Evolutionary conservation across 2,888 invertebrate species (phyloP), one percentile per base, ranked within the genome.

Genomic region (Glomeris marginata): DNA sequence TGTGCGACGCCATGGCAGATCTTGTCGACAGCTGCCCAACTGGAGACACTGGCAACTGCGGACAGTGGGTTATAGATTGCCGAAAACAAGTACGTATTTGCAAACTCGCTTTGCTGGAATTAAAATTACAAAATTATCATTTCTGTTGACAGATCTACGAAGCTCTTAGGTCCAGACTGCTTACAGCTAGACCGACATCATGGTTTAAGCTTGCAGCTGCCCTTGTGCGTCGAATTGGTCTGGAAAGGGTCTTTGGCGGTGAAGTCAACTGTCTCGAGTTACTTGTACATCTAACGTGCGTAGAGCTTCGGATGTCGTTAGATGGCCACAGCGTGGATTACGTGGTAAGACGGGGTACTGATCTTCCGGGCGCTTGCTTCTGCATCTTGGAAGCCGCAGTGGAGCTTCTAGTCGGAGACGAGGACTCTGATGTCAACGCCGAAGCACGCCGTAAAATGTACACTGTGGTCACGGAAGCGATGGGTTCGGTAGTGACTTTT

Each of bases 271-370:
- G 60, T 57, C 11, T 49, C 51, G 48, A 58, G 55, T 43, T 53
- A 10, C 69, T 91, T 11, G 77, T 90, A 50, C 90, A 92, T 64
- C 70, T 94, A 50, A 81, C 84, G 59, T 86, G 88, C 45, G 85
- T 92, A 63, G 92, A 94, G 74, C 82, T 92, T 1, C 77, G 91
- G 61, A 91, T 94, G 90, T 85, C 87, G 58, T 72, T 92, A 55
- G 92, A 92, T 62, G 85, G 87, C 56, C 81, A 82, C 60, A 54
- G 56, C 8, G 51, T 61, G 3, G 58, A 60, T 34, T 28, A 28
- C 28, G 56, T 63, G 58, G 63, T 66, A 33, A 50, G 54, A 10
- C 45, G 48, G 28, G 55, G 58, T 20, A 37, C 54, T 5, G 57
- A 59, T 15, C 49, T 66, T 20, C 56, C 65, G 11, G 59, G 60